These are phyloP conservation scores for Phylloscopus trochiloides DNA, from an alignment of 2,113 vertebrate species.

Conservation along the genomic window DNA sequence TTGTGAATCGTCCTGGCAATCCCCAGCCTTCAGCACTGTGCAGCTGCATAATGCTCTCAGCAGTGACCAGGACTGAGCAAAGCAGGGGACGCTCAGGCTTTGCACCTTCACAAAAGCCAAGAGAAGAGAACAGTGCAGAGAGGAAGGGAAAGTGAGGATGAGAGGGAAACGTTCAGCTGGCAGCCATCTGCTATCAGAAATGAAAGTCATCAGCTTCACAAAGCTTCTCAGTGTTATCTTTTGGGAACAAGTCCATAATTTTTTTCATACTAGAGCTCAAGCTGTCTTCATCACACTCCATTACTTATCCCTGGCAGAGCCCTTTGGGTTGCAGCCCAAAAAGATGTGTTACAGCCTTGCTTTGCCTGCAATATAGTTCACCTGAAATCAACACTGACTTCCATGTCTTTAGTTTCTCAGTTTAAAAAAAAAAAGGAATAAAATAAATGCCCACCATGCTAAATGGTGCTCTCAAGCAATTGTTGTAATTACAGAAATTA, in stretches of 20 bases:
- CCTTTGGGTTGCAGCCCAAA: neutral
- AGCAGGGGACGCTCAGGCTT: neutral
- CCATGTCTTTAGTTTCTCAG: neutral
- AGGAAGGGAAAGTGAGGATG: neutral
- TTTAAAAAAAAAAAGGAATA: neutral
- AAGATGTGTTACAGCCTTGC: neutral
- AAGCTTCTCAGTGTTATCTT: constrained; percentile 21
- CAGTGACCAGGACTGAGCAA: neutral
- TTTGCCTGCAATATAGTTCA: neutral
- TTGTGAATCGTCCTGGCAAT: neutral
- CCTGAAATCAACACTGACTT: neutral
- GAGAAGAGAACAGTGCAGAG: neutral
- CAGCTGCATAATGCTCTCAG: neutral
- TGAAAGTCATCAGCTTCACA: neutral
- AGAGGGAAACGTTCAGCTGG: neutral
- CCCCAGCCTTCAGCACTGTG: neutral
- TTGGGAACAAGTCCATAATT: neutral
- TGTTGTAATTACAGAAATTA: neutral
- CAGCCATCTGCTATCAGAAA: constrained; percentile 33
- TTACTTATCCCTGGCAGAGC: neutral
- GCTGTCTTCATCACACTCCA: constrained; percentile 15
- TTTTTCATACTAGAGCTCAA: constrained; percentile 8
- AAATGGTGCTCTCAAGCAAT: neutral
- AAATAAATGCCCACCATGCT: neutral
- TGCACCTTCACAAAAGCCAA: neutral